These are phyloP conservation scores for Willowsia nigromaculata DNA, from an alignment of 2,888 invertebrate species.

Conservation along the genomic window DNA sequence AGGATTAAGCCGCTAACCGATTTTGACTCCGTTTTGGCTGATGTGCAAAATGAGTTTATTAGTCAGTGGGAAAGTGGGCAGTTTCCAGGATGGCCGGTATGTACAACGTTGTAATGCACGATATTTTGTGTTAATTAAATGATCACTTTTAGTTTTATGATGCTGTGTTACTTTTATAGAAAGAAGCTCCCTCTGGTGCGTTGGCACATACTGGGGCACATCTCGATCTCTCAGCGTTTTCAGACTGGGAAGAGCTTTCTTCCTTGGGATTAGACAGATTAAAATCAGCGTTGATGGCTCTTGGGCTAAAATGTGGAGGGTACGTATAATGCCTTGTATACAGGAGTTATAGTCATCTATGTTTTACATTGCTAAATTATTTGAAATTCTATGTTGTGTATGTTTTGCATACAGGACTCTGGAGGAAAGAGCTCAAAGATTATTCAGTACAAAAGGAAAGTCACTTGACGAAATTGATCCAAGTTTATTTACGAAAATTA, in stretches of 20 bases:
- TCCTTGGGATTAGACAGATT: slow-evolving; percentile 97
- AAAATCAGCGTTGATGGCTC: slow-evolving; percentile 97
- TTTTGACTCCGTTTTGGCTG: slow-evolving; percentile 88
- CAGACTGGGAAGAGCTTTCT: slow-evolving; percentile 97
- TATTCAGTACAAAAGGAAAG: slow-evolving; percentile 96
- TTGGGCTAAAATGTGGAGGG: slow-evolving; percentile 99
- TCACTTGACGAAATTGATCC: slow-evolving; percentile 93
- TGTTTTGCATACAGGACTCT: slow-evolving; percentile 85
- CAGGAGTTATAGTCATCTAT: not conserved
- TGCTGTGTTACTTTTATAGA: too few species aligned
- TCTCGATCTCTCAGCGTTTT: slow-evolving; percentile 98
- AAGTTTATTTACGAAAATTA: slow-evolving; percentile 93
- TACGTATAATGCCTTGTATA: slow-evolving; percentile 78
- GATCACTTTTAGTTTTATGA: too few species aligned
- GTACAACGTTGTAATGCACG: too few species aligned
- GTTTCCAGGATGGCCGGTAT: slow-evolving; percentile 96
- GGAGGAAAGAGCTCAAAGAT: slow-evolving; percentile 96
- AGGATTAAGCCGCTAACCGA: slow-evolving; percentile 93
- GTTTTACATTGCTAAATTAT: not conserved
- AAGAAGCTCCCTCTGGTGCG: slow-evolving; percentile 94
- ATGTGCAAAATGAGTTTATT: slow-evolving; percentile 89
- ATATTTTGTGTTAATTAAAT: too few species aligned
- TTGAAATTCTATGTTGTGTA: slow-evolving; percentile 24
- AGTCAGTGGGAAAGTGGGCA: slow-evolving; percentile 92
- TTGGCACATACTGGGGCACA: slow-evolving; percentile 97